A percentile compares a stretch with the other conserved stretches of the same genome.
These are phyloP conservation scores for Hypotaenidia philippensis DNA, from an alignment of 2,797 vertebrate species.

Conservation along the genomic window DNA sequence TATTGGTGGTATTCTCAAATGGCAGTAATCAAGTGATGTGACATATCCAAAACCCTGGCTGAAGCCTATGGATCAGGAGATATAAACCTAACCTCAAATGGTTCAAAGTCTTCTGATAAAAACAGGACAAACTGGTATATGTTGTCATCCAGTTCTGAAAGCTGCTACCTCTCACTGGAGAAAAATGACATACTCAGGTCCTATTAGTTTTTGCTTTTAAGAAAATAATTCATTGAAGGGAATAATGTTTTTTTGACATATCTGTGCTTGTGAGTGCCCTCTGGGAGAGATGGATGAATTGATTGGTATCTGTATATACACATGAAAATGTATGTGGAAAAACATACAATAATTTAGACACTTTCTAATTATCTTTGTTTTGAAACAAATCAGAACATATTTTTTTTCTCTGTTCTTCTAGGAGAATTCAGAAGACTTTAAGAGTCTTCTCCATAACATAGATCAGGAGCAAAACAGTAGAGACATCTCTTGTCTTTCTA, in stretches of 20 bases:
- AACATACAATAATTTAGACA: neutral
- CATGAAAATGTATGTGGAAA: neutral
- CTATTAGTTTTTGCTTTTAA: neutral
- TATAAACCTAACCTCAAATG: neutral
- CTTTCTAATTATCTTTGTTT: neutral
- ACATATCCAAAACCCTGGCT: neutral
- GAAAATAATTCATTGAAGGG: neutral
- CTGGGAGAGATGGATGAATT: neutral
- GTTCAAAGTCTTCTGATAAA: neutral
- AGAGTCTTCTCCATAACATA: neutral
- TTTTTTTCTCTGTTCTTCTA: neutral
- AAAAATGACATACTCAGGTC: neutral
- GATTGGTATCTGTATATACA: neutral
- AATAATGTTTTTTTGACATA: neutral
- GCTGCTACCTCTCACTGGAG: neutral
- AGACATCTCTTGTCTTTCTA: neutral
- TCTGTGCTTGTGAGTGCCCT: neutral
- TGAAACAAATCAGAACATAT: neutral
- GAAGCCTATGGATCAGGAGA: neutral
- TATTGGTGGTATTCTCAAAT: neutral
- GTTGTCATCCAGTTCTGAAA: neutral
- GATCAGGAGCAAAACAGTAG: neutral
- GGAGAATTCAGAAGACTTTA: neutral
- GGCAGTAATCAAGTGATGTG: neutral
- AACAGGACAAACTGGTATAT: neutral